A percentile compares a stretch with the other conserved stretches of the same genome.
These are phyloP conservation scores for Hoplias malabaricus DNA, from an alignment of 2,113 vertebrate genomes.

Conservation along the genomic window DNA sequence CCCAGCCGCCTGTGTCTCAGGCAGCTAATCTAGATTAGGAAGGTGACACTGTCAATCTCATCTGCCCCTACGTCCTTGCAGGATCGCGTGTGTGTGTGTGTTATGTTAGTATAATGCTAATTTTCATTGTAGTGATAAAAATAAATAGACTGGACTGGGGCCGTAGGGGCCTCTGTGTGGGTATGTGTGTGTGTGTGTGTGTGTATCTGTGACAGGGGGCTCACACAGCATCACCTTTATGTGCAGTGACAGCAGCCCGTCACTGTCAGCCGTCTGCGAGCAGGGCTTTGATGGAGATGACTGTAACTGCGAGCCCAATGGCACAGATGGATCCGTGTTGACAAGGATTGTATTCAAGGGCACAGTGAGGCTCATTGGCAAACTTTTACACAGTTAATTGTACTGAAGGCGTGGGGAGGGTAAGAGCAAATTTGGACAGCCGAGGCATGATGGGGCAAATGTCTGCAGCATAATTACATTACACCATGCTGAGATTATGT, in stretches of 20 bases:
- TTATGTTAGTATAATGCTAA: slow-evolving; percentile 73
- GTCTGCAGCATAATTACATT: background rate
- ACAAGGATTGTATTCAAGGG: slow-evolving; percentile 77
- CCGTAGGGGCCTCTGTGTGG: slow-evolving; percentile 49
- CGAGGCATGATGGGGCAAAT: slow-evolving; percentile 8
- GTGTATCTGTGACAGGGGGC: slow-evolving; percentile 22
- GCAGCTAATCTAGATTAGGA: slow-evolving; percentile 48
- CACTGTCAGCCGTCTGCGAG: slow-evolving; percentile 77
- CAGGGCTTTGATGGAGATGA: slow-evolving; percentile 69
- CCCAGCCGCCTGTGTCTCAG: slow-evolving; percentile 23
- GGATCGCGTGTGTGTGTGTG: slow-evolving; percentile 60
- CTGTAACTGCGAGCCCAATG: slow-evolving; percentile 71
- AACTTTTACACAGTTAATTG: slow-evolving; percentile 64
- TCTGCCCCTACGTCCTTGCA: slow-evolving; percentile 54
- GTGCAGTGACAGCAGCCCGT: slow-evolving; percentile 74
- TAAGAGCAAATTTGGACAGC: slow-evolving; percentile 8
- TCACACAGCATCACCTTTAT: slow-evolving; percentile 76
- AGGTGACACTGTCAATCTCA: slow-evolving; percentile 53
- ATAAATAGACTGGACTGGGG: slow-evolving; percentile 73
- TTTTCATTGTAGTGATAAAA: slow-evolving; percentile 80
- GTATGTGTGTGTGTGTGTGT: slow-evolving; percentile 26
- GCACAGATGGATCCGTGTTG: slow-evolving; percentile 75
- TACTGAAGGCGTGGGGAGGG: background rate
- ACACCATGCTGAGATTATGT: slow-evolving; percentile 4
- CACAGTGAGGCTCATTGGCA: slow-evolving; percentile 69